Evolutionary conservation across 2,113 vertebrate genomes (phyloP), one percentile per base, ranked within the genome.

Genomic region (Sinocyclocheilus grahami): DNA sequence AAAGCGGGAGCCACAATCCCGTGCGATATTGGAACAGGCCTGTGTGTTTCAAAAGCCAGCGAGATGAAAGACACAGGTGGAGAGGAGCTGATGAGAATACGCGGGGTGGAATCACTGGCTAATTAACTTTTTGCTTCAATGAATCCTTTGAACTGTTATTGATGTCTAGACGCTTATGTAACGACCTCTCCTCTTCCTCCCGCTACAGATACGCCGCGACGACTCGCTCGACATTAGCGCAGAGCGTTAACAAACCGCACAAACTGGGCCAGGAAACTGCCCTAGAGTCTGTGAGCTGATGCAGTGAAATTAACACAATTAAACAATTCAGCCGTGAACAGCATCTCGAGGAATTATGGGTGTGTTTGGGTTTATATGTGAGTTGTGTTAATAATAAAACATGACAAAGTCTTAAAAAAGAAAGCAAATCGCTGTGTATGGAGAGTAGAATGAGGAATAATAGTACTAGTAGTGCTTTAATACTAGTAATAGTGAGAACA

Each of bases 111-210:
- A 85, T 88, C 88, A 74, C 33, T 39, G 46, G 82, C 85, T 89
- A 88, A 90, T 90, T 88, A 89, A 88, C 87, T 89, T 88, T 88
- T 82, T 71, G 75, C 85, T 67, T 82, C 84, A 85, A 87, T 71
- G 67, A 88, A 87, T 81, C 87, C 86, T 89, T 86, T 87, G 89
- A 88, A 90, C 88, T 90, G 90, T 84, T 77, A 87, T 63, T 89
- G 89, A 88, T 75, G 89, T 91, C 90, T 91, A 91, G 90, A 89
- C 90, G 63, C 65, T 91, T 90, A 87, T 88, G 85, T 90, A 89
- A 87, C 71, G 22, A 67, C 53, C 79, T 78, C 67, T 82, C 16
- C 37, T 71, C 82, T 24, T 75, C 62, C 69, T 72, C 33, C 60
- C 58, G 22, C 42, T 85, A 37, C 14, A 79, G 72, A 87, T 69